These are phyloP conservation scores for Leptocoma aspasia DNA, from an alignment of 2,113 vertebrate species.

Conservation along the genomic window DNA sequence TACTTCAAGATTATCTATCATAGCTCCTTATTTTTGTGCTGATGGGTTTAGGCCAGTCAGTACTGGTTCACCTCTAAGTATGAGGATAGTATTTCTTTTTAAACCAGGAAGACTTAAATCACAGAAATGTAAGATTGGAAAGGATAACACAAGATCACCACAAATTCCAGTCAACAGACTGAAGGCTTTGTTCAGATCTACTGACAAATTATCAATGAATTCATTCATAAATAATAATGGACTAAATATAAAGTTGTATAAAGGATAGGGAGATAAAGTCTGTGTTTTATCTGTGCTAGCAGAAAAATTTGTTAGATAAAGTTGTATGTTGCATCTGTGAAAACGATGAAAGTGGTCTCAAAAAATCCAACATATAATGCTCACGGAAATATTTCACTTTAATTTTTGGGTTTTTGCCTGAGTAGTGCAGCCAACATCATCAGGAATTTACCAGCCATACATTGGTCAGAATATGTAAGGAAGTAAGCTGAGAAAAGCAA, in stretches of 20 bases:
- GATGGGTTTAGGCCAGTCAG: neutral
- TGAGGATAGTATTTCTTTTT: neutral
- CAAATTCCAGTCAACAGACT: neutral
- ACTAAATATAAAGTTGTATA: neutral
- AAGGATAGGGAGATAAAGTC: neutral
- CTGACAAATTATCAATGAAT: neutral
- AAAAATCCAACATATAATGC: neutral
- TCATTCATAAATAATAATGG: neutral
- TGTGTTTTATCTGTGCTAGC: neutral
- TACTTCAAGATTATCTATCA: neutral
- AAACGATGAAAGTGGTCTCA: neutral
- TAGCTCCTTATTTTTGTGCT: neutral
- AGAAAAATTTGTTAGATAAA: neutral
- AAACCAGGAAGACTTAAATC: neutral
- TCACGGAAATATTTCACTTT: neutral
- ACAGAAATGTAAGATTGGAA: neutral
- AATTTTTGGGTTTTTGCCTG: neutral
- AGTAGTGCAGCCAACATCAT: neutral
- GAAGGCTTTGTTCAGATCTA: neutral
- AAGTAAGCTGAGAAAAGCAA: neutral
- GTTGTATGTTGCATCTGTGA: neutral
- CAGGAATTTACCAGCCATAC: neutral
- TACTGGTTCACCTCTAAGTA: neutral
- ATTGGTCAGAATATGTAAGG: neutral
- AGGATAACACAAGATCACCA: accelerated